Percentiles rank a stretch among this genome's conserved stretches.
phyloP scores from a whole-genome alignment of 1,140 invertebrate genomes.

The Laupala kohalensis region DNA sequence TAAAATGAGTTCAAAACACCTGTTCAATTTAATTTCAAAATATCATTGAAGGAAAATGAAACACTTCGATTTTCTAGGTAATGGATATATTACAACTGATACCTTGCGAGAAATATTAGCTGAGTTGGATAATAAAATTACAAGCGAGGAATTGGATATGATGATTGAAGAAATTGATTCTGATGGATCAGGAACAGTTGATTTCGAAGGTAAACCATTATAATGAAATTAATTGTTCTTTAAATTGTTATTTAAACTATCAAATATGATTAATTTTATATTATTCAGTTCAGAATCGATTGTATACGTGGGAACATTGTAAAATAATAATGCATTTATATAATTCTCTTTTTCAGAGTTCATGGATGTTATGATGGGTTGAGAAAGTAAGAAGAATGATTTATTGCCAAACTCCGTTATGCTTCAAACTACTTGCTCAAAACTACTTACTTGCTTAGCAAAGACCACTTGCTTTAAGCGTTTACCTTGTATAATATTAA shows the following conservation, averaged over 20 bases:
- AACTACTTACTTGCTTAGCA: not conserved
- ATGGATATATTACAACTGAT: slow-evolving; percentile 13
- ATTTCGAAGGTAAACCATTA: slow-evolving; percentile 22
- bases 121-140: slow-evolving; percentile 12
- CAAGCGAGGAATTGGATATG: slow-evolving; percentile 8
- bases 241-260: not conserved
- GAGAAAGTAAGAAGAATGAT: not conserved
- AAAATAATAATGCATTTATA: not conserved
- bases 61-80: slow-evolving; percentile 32
- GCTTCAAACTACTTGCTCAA: not conserved
- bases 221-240: not conserved
- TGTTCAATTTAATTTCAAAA: not conserved
- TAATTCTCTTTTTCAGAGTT: not conserved
- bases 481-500: not conserved
- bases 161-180: slow-evolving; percentile 15
- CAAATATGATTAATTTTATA: not conserved
- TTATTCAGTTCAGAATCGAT: not conserved
- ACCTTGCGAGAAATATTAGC: slow-evolving; percentile 8
- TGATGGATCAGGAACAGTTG: slow-evolving; percentile 19
- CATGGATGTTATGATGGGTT: not conserved
- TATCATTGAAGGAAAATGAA: too few species aligned
- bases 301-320: not conserved
- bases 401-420: not conserved
- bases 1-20: too few species aligned
- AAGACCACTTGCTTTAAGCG: not conserved